Base-by-base conservation (phyloP, 2,113 vertebrate genomes). In the Carassius gibelio region DNA sequence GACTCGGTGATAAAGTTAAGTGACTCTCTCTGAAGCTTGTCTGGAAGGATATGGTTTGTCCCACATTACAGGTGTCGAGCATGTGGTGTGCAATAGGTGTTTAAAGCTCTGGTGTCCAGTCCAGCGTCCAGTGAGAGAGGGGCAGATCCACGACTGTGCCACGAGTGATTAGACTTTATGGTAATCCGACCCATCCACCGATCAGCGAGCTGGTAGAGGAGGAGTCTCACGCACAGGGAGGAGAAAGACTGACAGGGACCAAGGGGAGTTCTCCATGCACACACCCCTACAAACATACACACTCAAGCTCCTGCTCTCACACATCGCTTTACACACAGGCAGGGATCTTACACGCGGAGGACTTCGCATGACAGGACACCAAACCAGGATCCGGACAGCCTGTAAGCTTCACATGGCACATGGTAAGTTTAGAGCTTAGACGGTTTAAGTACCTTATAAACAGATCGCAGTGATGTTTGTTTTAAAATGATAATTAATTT, bases 161-260 rank as follows among this genome's bases (percentile, higher is more conserved):
- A 0, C 19, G 19, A 82, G 87, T 91, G 93, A 94, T 95, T 94
- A 95, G 91, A 92, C 90, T 93, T 92, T 92, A 89, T 87, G 90
- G 94, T 94, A 95, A 95, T 95, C 94, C 90, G 94, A 94, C 89
- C 93, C 91, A 91, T 90, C 90, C 92, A 91, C 90, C 90, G 88
- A 90, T 91, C 88, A 89, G 90, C 92, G 92, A 89, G 91, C 88
- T 86, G 69, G 61, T 80, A 86, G 55, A 86, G 87, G 84, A 87
- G 89, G 87, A 86, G 87, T 84, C 86, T 82, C 61, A 34, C 45
- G 64, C 48, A 61, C 62, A 83, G 83, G 69, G 85, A 77, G 76
- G 87, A 87, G 85, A 80, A 76, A 85, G 69, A 82, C 79, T 88
- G 92, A 92, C 92, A 91, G 81, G 34, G 81, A 69, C 13, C 55